phyloP scores from a whole-genome alignment of 2,113 vertebrate species.

The Hepsetus odoe region DNA sequence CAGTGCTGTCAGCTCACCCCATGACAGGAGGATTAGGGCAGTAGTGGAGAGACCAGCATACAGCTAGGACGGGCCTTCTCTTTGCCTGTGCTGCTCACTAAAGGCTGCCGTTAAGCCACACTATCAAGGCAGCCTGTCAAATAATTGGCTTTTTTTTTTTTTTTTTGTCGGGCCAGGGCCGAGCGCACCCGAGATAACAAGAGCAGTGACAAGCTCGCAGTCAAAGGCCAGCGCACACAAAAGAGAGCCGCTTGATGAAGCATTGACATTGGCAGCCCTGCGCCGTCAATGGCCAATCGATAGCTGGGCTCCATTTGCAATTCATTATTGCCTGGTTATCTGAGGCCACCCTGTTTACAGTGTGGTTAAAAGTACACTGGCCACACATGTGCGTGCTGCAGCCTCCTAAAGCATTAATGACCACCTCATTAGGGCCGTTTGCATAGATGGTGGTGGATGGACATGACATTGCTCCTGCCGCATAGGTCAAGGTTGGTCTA shows the following conservation, averaged over 20 bases:
- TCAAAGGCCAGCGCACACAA: slow-evolving; percentile 79
- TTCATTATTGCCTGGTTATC: slow-evolving; percentile 84
- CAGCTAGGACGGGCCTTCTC: slow-evolving; percentile 30
- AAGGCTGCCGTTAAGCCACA: slow-evolving; percentile 76
- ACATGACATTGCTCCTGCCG: slow-evolving; percentile 44
- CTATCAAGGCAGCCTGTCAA: slow-evolving; percentile 79
- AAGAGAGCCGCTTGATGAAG: slow-evolving; percentile 76
- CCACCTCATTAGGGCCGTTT: slow-evolving; percentile 48
- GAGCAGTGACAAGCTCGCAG: slow-evolving; percentile 78
- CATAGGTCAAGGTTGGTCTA: slow-evolving; percentile 67
- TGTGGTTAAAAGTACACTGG: slow-evolving; percentile 63
- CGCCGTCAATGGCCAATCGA: slow-evolving; percentile 80
- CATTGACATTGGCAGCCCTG: slow-evolving; percentile 71
- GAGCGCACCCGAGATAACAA: slow-evolving; percentile 77
- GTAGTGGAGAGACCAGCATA: slow-evolving; percentile 37
- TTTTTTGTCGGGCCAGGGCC: slow-evolving; percentile 60
- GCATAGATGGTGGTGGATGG: slow-evolving; percentile 46
- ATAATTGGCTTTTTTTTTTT: slow-evolving; percentile 74
- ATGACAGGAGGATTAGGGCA: slow-evolving; percentile 52
- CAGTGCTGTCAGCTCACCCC: slow-evolving; percentile 49
- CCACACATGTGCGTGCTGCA: slow-evolving; percentile 22
- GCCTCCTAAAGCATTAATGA: slow-evolving; percentile 22
- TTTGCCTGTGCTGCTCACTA: slow-evolving; percentile 71
- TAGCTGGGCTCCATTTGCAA: slow-evolving; percentile 81
- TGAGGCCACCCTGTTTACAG: slow-evolving; percentile 76